phyloP scores from a whole-genome alignment of 2,113 vertebrate species.

The Ciconia boyciana region DNA sequence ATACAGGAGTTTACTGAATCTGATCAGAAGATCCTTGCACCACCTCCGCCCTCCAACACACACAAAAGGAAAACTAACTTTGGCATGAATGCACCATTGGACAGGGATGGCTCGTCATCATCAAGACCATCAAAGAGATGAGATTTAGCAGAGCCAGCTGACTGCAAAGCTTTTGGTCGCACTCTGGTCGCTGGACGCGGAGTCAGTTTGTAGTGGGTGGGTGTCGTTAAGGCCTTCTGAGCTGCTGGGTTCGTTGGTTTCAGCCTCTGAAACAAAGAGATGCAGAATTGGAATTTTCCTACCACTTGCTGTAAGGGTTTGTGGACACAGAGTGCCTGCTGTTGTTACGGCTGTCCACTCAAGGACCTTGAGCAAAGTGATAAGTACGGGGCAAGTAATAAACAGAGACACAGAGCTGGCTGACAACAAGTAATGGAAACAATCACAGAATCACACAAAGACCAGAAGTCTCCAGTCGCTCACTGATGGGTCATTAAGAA shows the following conservation, averaged over 20 bases:
- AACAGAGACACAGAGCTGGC: not conserved
- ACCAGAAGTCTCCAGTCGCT: not conserved
- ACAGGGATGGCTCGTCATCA: constrained; percentile 87
- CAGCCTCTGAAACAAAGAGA: constrained; percentile 78
- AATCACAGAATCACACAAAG: not conserved
- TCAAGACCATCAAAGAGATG: constrained; percentile 94
- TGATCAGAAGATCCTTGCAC: not conserved
- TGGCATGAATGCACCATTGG: constrained; percentile 90
- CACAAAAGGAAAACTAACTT: constrained; percentile 72
- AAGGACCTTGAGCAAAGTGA: not conserved
- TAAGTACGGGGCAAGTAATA: accelerated
- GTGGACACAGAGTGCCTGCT: not conserved
- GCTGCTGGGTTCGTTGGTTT: constrained; percentile 96
- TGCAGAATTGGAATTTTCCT: not conserved
- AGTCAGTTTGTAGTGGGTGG: constrained; percentile 93
- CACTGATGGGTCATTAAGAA: not conserved
- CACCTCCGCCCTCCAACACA: not conserved
- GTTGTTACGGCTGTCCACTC: not conserved
- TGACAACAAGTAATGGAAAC: not conserved
- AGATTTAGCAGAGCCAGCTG: constrained; percentile 83
- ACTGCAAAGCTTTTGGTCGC: constrained; percentile 89
- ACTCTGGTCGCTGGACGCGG: constrained; percentile 89
- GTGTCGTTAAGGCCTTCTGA: constrained; percentile 92
- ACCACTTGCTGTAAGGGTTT: too few species aligned
- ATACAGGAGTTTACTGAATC: accelerated